Percentiles rank a stretch among this genome's conserved stretches.
Evolutionary conservation across 1,140 invertebrate species (phyloP).

Genomic region (Tenebrio molitor): DNA sequence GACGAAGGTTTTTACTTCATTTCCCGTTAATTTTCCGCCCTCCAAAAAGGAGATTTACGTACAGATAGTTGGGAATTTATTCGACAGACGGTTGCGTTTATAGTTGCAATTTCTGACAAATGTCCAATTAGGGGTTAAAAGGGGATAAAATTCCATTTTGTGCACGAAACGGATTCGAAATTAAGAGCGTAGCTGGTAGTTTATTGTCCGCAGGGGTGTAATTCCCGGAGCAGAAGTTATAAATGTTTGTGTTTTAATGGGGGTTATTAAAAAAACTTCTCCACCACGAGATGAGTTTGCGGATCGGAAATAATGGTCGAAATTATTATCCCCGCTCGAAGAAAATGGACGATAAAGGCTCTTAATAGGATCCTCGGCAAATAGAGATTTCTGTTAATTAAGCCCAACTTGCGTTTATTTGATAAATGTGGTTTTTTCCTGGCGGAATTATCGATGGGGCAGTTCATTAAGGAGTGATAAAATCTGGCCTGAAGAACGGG

Average conservation of each 20-base stretch:
- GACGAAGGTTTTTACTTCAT: too few relatives aligned
- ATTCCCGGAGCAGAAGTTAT: constrained; percentile 33
- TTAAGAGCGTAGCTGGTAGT: constrained; percentile 22
- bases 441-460: neutral
- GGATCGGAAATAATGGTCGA: constrained; percentile 18
- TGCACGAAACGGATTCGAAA: constrained; percentile 30
- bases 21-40: too few relatives aligned
- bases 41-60: constrained; percentile 1
- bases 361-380: neutral
- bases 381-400: neutral
- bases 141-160: constrained; percentile 32
- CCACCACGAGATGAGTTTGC: constrained; percentile 8
- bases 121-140: constrained; percentile 36
- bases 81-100: too few relatives aligned
- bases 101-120: constrained; percentile 30
- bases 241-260: constrained; percentile 32
- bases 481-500: too few relatives aligned
- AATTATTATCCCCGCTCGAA: constrained; percentile 19
- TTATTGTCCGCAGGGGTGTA: constrained; percentile 31
- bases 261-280: constrained; percentile 30
- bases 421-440: too few relatives aligned
- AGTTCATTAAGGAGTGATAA: neutral
- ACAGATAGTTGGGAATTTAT: constrained; percentile 8
- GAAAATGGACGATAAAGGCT: neutral
- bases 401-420: neutral